These are phyloP conservation scores for Ceratina australensis DNA, from an alignment of 1,140 invertebrate species.

Conservation along the genomic window DNA sequence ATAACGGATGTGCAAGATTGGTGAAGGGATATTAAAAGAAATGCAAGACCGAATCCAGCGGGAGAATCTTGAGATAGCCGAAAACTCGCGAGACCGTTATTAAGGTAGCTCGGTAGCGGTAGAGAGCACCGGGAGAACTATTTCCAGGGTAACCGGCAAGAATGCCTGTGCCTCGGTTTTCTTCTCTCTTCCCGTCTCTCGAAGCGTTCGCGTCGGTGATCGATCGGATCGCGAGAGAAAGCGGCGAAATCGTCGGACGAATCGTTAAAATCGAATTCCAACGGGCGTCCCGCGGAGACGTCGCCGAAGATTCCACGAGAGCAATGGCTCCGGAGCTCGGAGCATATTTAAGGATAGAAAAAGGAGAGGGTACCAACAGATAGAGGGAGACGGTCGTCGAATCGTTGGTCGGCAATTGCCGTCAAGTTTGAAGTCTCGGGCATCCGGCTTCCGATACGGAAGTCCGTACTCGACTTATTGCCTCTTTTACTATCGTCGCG, in stretches of 20 bases:
- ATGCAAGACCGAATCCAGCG: neutral
- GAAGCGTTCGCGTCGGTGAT: conserved; percentile 11
- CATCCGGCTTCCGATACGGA: conserved; percentile 47
- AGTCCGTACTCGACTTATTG: conserved; percentile 49
- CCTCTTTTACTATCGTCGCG: conserved; percentile 5
- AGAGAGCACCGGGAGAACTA: conserved; percentile 38
- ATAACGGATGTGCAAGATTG: neutral
- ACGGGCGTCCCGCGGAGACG: conserved; percentile 19
- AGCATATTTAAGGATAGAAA: conserved; percentile 36
- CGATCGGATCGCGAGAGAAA: conserved; percentile 47
- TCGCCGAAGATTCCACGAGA: conserved; percentile 22
- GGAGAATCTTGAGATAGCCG: conserved; percentile 24
- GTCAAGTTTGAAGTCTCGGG: conserved; percentile 58
- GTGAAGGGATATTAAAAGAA: neutral
- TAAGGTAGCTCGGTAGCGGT: conserved; percentile 44
- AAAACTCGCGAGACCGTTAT: conserved; percentile 45
- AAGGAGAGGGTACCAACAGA: neutral
- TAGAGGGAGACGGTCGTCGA: conserved; percentile 22
- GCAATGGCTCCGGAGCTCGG: neutral
- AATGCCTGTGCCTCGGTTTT: conserved; percentile 14
- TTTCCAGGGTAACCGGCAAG: conserved; percentile 40
- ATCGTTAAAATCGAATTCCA: conserved; percentile 66
- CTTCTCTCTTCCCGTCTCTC: neutral
- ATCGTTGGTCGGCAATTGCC: conserved; percentile 61
- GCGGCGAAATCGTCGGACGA: conserved; percentile 38